Base-by-base conservation (phyloP, 1,140 invertebrate genomes). In the Trachymyrmex septentrionalis region DNA sequence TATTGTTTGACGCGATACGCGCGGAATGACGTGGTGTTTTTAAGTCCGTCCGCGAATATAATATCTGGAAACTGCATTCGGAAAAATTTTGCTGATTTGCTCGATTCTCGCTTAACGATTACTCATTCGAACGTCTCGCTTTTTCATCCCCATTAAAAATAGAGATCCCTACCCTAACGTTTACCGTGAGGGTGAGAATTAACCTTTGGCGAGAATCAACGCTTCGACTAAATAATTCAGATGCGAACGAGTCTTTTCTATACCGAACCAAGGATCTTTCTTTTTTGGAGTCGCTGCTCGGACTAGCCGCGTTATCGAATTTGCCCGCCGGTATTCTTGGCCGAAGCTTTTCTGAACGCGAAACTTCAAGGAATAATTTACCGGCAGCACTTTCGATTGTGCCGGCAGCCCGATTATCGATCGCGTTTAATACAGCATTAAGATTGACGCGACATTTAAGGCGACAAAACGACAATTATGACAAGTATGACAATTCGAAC, bases 351-450 rank as follows among this genome's bases (percentile, higher is more conserved):
- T 38, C 59, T 16, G 9, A 44, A 12, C 38, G 61, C 30, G 34
- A 87, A 90, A 85, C 77, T 90, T 87, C 38, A n/a, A 53, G 59
- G 63, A 16, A 90, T 89, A 89, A 89, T 89, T 87, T 85, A 86
- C 64, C 55, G 57, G 63, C 76, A 19, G 30, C 66, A 21, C 73
- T 77, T 64, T 85, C 24, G 81, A 76, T 76, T 61, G 55, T 24
- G 44, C 27, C 24, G 61, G 44, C n/a, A 24, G 27, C 9, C 12
- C 16, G 48, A 48, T 61, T 61, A 61, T 61, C 21, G 69, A 59
- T 71, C 55, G 69, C 71, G 14, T 57, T 64, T 27, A 59, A 57
- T 34, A 38, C 14, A 19, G 50, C 6, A 27, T 61, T 24, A 48
- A 59, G 69, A 50, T 67, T 30, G 63, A 55, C 77, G 34, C 27